Evolutionary conservation across 2,797 vertebrate species (phyloP).

Genomic region (Onychomys arenicola): DNA sequence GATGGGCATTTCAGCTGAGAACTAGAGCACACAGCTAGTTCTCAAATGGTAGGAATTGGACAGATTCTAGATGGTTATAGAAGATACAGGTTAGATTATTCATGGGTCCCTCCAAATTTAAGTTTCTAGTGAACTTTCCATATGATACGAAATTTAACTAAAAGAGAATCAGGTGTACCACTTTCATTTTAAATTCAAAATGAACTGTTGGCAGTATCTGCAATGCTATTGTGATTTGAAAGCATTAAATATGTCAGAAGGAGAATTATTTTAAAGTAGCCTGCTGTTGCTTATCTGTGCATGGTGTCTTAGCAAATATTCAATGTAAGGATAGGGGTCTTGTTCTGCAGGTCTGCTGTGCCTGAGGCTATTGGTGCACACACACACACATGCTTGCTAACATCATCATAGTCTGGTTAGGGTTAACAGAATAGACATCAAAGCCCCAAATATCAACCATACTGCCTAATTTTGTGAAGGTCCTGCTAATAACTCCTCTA

Average conservation of each 20-base stretch:
- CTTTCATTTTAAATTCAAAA: slow-evolving; percentile 41
- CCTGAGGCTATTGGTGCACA: accelerated
- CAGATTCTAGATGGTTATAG: neutral
- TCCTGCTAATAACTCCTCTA: neutral
- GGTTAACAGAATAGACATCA: neutral
- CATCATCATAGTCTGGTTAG: neutral
- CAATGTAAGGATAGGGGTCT: neutral
- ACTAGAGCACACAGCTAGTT: neutral
- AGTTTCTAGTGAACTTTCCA: neutral
- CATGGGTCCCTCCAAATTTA: neutral
- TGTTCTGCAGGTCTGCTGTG: neutral
- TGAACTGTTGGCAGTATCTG: neutral
- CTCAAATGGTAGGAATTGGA: slow-evolving; percentile 1
- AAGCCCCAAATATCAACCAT: neutral
- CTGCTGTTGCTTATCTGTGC: neutral
- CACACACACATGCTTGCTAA: neutral
- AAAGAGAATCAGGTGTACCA: neutral
- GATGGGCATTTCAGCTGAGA: neutral
- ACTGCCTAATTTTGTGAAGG: neutral
- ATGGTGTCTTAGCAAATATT: neutral
- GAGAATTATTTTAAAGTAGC: slow-evolving; percentile 31
- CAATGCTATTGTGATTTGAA: neutral
- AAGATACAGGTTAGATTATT: slow-evolving; percentile 15
- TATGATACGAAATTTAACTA: slow-evolving; percentile 10
- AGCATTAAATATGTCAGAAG: slow-evolving; percentile 24